These are phyloP conservation scores for Ptilodon capucinus DNA, from an alignment of 2,888 invertebrate species.

Conservation along the genomic window DNA sequence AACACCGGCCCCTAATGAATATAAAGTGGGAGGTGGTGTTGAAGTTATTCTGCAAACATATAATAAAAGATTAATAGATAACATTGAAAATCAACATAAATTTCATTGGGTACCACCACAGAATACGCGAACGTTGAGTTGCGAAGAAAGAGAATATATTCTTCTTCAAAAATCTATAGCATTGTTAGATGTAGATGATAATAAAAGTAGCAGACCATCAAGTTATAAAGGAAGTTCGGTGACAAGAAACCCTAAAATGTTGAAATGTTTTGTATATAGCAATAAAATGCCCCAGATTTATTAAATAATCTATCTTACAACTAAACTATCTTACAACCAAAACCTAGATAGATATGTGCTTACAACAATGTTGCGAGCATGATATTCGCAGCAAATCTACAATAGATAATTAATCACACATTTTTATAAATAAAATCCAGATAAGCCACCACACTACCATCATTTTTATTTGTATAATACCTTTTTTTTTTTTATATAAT, in stretches of 20 bases:
- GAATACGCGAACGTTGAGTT: conserved; percentile 32
- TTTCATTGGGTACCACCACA: conserved; percentile 45
- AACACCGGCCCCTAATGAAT: conserved; percentile 61
- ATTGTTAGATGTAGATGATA: conserved; percentile 42
- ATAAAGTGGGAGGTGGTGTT: conserved; percentile 48
- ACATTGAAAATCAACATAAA: conserved; percentile 46
- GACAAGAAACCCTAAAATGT: conserved; percentile 27
- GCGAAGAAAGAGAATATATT: conserved; percentile 43
- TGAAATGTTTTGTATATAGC: conserved; percentile 41
- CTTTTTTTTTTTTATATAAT: too few relatives aligned
- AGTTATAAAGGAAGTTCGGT: background rate
- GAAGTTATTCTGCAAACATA: conserved; percentile 60
- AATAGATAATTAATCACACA: too few relatives aligned
- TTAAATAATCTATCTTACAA: conserved; percentile 4
- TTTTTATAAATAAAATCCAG: too few relatives aligned
- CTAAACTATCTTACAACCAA: background rate
- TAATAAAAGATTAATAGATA: conserved; percentile 53
- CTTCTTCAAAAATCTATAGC: conserved; percentile 51
- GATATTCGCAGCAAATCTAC: too few relatives aligned
- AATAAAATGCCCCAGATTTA: conserved; percentile 19
- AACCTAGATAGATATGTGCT: too few relatives aligned
- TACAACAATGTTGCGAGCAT: too few relatives aligned
- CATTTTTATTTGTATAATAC: too few relatives aligned
- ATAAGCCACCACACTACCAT: too few relatives aligned
- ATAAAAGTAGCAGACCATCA: conserved; percentile 1